Conservation (phyloP, 2,888 invertebrate species). For the Corbicula japonica region DNA sequence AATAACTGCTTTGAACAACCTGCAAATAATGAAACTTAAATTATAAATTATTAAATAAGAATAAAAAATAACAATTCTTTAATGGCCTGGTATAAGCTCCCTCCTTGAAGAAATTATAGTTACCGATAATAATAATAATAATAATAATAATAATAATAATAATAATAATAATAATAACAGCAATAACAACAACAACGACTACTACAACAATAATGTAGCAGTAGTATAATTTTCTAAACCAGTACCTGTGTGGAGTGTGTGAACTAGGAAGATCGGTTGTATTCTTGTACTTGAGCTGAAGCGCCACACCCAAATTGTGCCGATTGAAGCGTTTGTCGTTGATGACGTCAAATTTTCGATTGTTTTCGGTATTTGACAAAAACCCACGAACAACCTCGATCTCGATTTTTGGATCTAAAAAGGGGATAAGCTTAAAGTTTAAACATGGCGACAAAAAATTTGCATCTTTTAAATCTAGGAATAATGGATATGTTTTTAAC, state of each 20-base stretch:
- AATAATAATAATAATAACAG: neutral
- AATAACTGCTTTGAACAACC: conserved; percentile 67
- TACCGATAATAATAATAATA: too few relatives aligned
- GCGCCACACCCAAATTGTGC: conserved; percentile 70
- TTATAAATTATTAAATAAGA: neutral
- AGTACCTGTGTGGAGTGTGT: conserved; percentile 53
- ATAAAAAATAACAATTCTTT: neutral
- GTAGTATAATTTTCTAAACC: neutral
- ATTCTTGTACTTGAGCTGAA: conserved; percentile 66
- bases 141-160: too few relatives aligned
- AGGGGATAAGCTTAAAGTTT: too few relatives aligned
- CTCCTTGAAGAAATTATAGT: too few relatives aligned
- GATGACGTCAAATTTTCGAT: conserved; percentile 57
- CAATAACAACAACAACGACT: too few relatives aligned
- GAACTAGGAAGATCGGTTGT: conserved; percentile 19
- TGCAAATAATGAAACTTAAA: conserved; percentile 12
- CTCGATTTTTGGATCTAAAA: conserved; percentile 54
- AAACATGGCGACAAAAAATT: too few relatives aligned
- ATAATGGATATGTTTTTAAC: too few relatives aligned
- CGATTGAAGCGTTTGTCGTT: conserved; percentile 71
- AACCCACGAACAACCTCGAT: conserved; percentile 69
- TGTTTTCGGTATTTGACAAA: conserved; percentile 73
- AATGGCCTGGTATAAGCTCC: too few relatives aligned
- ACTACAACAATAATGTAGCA: too few relatives aligned
- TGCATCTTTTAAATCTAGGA: too few relatives aligned